Conservation (phyloP, 2,113 vertebrate species). For the Phrynocephalus versicolor region DNA sequence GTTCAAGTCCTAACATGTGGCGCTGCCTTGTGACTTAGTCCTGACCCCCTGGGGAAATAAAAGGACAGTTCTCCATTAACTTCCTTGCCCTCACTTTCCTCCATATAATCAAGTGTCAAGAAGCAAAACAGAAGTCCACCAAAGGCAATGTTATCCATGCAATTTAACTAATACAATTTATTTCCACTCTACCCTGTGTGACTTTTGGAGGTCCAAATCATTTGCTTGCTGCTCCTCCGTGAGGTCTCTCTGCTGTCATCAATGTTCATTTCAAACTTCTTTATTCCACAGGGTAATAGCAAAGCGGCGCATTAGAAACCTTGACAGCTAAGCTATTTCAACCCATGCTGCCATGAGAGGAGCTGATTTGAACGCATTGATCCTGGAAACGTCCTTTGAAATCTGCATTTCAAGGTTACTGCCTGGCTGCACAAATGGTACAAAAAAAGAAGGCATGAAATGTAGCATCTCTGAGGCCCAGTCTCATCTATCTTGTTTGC, state of each 20-base stretch:
- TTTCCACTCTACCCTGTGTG: constrained; percentile 39
- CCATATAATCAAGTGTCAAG: constrained; percentile 3
- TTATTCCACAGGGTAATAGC: constrained; percentile 17
- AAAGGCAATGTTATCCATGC: background rate
- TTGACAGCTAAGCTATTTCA: constrained; percentile 36
- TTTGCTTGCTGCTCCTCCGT: constrained; percentile 42
- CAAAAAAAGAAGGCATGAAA: constrained; percentile 23
- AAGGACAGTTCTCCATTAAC: background rate
- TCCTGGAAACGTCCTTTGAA: constrained; percentile 57
- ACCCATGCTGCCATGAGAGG: constrained; percentile 23
- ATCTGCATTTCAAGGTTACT: constrained; percentile 63
- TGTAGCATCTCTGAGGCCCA: constrained; percentile 10
- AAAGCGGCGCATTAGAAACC: constrained; percentile 23
- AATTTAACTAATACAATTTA: constrained; percentile 35
- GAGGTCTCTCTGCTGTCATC: constrained; percentile 19
- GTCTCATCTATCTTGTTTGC: constrained; percentile 36
- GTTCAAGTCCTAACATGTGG: background rate
- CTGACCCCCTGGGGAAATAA: background rate
- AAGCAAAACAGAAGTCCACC: background rate
- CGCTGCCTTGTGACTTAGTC: background rate
- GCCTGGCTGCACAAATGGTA: background rate
- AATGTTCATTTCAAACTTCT: constrained; percentile 33
- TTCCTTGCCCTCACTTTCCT: background rate
- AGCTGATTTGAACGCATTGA: constrained; percentile 51
- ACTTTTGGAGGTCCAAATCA: constrained; percentile 43